Evolutionary conservation across 1,140 invertebrate genomes (phyloP), one percentile per base, ranked within the genome.

Genomic region (Leucophenga varia): DNA sequence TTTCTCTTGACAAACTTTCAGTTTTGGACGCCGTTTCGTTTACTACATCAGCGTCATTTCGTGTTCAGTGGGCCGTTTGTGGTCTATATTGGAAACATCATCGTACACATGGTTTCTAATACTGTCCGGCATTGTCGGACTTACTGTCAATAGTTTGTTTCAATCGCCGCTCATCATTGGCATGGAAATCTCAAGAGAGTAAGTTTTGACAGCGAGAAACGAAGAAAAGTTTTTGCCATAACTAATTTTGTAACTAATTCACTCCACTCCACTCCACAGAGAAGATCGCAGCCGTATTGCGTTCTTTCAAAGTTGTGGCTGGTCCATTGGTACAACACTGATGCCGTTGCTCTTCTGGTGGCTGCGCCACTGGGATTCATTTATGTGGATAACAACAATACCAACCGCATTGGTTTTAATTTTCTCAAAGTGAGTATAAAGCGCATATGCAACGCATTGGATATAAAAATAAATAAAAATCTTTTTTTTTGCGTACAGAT

Each of bases 321-420:
- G 72, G 59, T 79, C 77, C 34, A 28, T 75, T 20, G 79, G 79
- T 4, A 58, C 80, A 17, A 75, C 75, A 44, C 18, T 78, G 13
- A 63, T 81, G 64, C 77, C 80, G 3, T 55, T 81, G 14, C 49
- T 81, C 6, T 79, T 75, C 57, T 83, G 80, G 81, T 70, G 68
- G 52, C 28, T 77, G 10, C 57, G 75, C 45, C 75, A 79, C 54
- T 82, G 80, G 80, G 69, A 72, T 45, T 38, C 55, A 34, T 80
- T 80, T 52, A 59, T 78, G 28, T 56, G 75, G 36, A 45, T 72
- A 7, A 77, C 77, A 3, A 77, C 72, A 10, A 39, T 51, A 17
- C 67, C 74, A 20, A 53, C 51, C 2, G 51, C 69, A 25, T n/a
- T 77, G 21, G 77, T 64, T 61, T 47, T 79, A 34, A 49, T 57